Conservation (phyloP, 1,140 invertebrate genomes). For the Bombus sylvicola region DNA sequence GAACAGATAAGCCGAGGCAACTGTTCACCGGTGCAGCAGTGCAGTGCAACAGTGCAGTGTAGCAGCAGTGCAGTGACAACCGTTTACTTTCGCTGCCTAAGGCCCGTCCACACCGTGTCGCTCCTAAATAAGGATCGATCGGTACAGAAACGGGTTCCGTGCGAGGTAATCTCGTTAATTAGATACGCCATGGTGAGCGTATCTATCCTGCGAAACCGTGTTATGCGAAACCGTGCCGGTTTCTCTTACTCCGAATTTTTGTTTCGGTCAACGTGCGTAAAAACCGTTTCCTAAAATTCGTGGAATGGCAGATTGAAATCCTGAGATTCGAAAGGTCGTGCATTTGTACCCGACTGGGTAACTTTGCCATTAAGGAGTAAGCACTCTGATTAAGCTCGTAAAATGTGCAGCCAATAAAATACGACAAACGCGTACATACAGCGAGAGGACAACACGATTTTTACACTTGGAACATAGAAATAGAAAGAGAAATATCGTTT, state of each 20-base stretch:
- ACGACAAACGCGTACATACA: no score
- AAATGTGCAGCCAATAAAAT: no score
- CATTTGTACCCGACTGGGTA: background rate
- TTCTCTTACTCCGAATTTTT: background rate
- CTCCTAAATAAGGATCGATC: slow-evolving; percentile 55
- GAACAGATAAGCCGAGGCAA: slow-evolving; percentile 13
- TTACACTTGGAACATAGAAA: no score
- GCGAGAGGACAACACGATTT: no score
- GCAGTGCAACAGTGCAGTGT: no score
- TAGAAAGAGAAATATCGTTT: no score
- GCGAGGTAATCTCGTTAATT: slow-evolving; percentile 59
- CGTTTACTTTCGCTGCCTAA: slow-evolving; percentile 67
- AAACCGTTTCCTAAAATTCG: background rate
- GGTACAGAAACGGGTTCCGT: slow-evolving; percentile 51
- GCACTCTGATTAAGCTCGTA: no score
- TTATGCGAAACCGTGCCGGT: background rate
- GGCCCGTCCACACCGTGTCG: slow-evolving; percentile 38
- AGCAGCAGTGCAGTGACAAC: background rate
- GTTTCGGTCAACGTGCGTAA: background rate
- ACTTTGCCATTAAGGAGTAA: no score
- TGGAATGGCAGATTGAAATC: background rate
- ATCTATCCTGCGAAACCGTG: slow-evolving; percentile 23
- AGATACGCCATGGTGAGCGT: slow-evolving; percentile 14
- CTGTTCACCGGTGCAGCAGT: background rate
- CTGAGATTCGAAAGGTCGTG: no score